Base-by-base conservation (phyloP, 2,888 invertebrate genomes). In the Drosophila lacicola region DNA sequence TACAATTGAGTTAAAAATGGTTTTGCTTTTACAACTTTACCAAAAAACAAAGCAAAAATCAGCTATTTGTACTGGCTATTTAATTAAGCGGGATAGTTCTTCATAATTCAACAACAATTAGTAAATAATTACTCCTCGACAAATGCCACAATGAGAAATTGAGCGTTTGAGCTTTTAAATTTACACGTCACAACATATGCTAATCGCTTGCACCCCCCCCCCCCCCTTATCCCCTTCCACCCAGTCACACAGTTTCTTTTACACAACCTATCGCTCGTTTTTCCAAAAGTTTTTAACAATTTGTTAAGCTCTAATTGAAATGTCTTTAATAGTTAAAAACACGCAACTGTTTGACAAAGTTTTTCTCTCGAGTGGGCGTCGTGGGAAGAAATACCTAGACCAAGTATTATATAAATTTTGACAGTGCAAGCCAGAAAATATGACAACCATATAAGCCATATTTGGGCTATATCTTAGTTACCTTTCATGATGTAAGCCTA, bases 91-190 rank as follows among this genome's bases (percentile, higher is more conserved):
- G 63, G 72, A 66, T 39, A 78, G 79, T 79, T 88, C 81, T 73
- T 81, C 71, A 74, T 78, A 82, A 82, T 82, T 82, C 84, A 85
- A 82, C 56, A 82, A 84, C 88, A 82, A 84, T 84, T 84, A 87
- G 84, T 82, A 69, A 87, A 84, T 87, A 85, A 88, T 85, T 78
- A 88, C 82, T 50, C 62, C 70, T 54, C 78, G 68, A 75, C 87
- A 78, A 84, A 80, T 82, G 82, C 75, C 82, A 49, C 69, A 74
- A 69, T 60, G 55, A 56, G 33, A 70, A 49, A 49, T 36, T 53
- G 37, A 44, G 56, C 62, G 53, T 75, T 75, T 19, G 42, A 56
- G 74, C 71, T 56, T 69, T 69, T 53, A 50, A n/a, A 33, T 41
- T 55, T 62, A 55, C 54, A 77, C 64, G 75, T 76, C 75, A 76